Base-by-base conservation (phyloP, 30 jellyfish, hydroid and myxozoan genomes). In the Cassiopea xamachana region DNA sequence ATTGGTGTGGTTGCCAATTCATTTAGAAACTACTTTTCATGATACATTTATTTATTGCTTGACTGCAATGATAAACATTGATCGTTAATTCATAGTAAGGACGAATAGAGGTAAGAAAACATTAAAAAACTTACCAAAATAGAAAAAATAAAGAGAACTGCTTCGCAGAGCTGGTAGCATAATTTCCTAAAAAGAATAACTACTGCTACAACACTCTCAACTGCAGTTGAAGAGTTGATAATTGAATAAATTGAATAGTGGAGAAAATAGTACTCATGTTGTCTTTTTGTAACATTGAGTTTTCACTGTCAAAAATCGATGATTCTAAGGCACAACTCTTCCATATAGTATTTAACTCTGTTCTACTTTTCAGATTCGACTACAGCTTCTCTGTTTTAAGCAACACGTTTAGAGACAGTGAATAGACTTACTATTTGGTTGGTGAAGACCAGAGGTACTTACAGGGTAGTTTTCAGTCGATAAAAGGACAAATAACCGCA, bases 401-500 rank as follows among this genome's bases (percentile, higher is more conserved):
- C 39, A 27, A 27, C 39, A 27, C 39, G 39, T 27, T 27, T 27
- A 27, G 39, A 55, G 10, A 55, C 64, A 55, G 12, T 55, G 12
- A 6, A 55, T 3, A 55, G 10, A 55, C 64, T 55, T 55, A 0
- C 12, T 3, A 55, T 3, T 6, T 55, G 7, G 64, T 55, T 6
- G 10, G 12, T 4, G 15, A 9, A 4, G 4, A 62, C 13, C 46
- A 47, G 60, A 39, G 77, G 4, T 48, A 62, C 96, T 80, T 87
- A 92, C 98, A 7, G 98, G 98, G 77, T 92, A 92, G 49, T 92
- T 92, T 59, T 92, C 98, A 15, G 98, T 92, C 39, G 98, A 87
- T 2, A 92, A 92, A 12, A 92, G 80, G 1, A 92, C 98, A 71
- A 92, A 87, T 46, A 92, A 89, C 13, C 98, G 84, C 46, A 92